Evolutionary conservation across 2,888 invertebrate genomes (phyloP), one percentile per base, ranked within the genome.

Genomic region (Cephus pulcher): DNA sequence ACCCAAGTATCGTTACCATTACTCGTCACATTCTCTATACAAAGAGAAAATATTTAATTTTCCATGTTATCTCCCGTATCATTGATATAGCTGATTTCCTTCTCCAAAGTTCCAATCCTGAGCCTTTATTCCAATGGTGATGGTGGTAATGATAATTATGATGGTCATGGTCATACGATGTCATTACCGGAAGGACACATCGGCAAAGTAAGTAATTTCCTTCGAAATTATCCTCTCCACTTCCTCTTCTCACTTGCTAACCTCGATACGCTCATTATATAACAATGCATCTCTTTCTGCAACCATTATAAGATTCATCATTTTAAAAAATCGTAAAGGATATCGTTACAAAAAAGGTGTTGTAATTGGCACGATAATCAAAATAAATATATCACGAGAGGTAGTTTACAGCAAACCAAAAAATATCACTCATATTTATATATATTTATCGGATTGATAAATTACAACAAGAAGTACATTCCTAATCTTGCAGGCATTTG

Each of bases 111-210:
- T 71, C 71, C 71, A 33, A 71, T 71, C 71, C 71, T 71, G 33
- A 33, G 71, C 71, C 33, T 34, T 32, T 71, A 71, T 71, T 34
- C 71, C 71, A 71, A 71, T 32, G 71, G 71, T 32, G 71, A 71
- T 32, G 71, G 34, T 71, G 34, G 34, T 33, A 71, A 34, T 71
- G 71, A 71, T 71, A 34, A 71, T 71, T 30, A 71, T 71, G 71
- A 34, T 71, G 71, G 12, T 34, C 71, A 71, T 33, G 34, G 71
- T 34, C 33, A 71, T 56, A 56, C 56, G 56, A 9, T 56, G 56
- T 56, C 56, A 56, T 56, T 56, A 56, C 56, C 56, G 56, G 56
- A 56, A 56, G 56, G 56, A 56, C 56, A 56, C 56, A 56, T 56
- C 23, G 23, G 2, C 56, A 56, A 56, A 56, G 56, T 56, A 56